Percentiles rank a stretch among this genome's conserved stretches.
These are phyloP conservation scores for Caenorhabditis imperialis DNA, from an alignment of 2,888 invertebrate genomes.

Conservation along the genomic window DNA sequence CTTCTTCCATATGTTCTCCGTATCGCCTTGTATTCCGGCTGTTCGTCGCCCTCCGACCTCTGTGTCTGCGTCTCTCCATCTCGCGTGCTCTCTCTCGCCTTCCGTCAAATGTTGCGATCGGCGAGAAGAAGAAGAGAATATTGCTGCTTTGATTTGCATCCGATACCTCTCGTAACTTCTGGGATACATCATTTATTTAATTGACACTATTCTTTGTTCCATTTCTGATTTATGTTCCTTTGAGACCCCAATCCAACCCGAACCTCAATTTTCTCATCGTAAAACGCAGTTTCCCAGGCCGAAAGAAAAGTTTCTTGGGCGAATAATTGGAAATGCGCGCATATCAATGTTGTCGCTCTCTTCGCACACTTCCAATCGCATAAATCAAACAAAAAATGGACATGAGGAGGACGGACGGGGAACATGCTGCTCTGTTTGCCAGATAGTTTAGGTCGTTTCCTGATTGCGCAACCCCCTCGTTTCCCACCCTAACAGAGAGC, in stretches of 20 bases:
- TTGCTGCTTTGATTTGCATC: conserved; percentile 45
- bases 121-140: conserved; percentile 16
- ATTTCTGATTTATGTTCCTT: no score
- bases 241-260: no score
- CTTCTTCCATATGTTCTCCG: conserved; percentile 47
- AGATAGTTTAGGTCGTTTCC: conserved; percentile 40
- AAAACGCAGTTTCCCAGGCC: no score
- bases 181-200: neutral
- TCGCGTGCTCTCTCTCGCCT: conserved; percentile 12
- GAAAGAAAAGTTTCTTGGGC: no score
- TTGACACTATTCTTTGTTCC: no score
- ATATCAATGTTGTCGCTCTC: conserved; percentile 35
- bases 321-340: conserved; percentile 1
- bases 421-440: conserved; percentile 17
- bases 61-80: conserved; percentile 33
- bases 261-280: no score
- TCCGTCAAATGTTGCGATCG: conserved; percentile 48
- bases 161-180: conserved; percentile 33
- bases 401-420: conserved; percentile 4
- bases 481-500: no score
- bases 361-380: no score
- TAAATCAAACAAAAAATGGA: conserved; percentile 43
- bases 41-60: conserved; percentile 18
- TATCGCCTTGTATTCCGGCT: conserved; percentile 19
- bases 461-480: conserved; percentile 33